These are phyloP conservation scores for Pluvianellus socialis DNA, from an alignment of 2,113 vertebrate genomes.

Conservation along the genomic window DNA sequence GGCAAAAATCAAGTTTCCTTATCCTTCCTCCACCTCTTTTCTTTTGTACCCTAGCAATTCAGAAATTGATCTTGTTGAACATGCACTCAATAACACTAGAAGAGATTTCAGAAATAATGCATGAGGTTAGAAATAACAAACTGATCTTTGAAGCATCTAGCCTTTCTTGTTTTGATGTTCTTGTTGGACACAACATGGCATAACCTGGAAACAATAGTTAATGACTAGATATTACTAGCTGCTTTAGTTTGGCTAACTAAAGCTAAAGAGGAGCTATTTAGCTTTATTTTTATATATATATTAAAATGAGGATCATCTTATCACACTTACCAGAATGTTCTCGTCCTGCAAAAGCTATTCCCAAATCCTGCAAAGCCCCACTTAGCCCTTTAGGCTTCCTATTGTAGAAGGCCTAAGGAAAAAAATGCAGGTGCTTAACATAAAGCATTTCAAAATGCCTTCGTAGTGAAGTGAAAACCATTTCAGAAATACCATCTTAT, in stretches of 20 bases:
- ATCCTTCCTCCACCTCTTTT: not conserved
- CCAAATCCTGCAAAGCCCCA: conserved; percentile 91
- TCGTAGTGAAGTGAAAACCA: not conserved
- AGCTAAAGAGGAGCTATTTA: too few species aligned
- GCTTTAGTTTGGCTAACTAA: too few species aligned
- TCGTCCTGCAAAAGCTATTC: conserved; percentile 88
- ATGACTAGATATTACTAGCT: not conserved
- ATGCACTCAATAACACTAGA: not conserved
- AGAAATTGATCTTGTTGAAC: not conserved
- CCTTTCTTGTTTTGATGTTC: not conserved
- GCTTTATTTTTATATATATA: too few species aligned
- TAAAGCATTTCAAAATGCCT: not conserved
- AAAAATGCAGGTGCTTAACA: not conserved
- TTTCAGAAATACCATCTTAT: not conserved
- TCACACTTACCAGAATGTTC: conserved; percentile 89
- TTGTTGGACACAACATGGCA: not conserved
- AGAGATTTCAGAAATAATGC: not conserved
- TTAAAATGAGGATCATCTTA: not conserved
- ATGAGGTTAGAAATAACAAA: not conserved
- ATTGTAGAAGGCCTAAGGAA: conserved; percentile 85
- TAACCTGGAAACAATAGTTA: not conserved
- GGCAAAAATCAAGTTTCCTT: not conserved
- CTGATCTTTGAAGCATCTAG: not conserved
- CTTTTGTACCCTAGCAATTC: not conserved
- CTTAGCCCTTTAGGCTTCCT: conserved; percentile 92